Evolutionary conservation across 2,113 vertebrate species (phyloP), one percentile per base, ranked within the genome.

Genomic region (Gila orcuttii): DNA sequence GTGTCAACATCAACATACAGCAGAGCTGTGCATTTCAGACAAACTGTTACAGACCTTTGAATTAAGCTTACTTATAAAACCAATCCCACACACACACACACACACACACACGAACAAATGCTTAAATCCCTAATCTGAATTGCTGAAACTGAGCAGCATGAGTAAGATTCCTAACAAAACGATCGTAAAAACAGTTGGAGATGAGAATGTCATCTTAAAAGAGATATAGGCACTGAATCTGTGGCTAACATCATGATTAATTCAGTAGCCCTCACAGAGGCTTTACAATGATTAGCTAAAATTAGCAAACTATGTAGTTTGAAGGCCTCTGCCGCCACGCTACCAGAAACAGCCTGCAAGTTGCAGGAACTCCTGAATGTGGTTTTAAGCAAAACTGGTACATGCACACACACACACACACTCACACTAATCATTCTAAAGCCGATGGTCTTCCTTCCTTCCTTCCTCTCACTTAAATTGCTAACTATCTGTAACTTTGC

Each of bases 1-100:
- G 88, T 69, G 62, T 69, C 80, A 82, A 81, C n/a, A 64, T 45
- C 78, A 50, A 59, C n/a, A 64, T 47, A 50, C 64, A 82, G 28
- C 17, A 59, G 59, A 31, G 42, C 68, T 69, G 42, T 68, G 60
- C 79, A 82, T 62, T 52, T 82, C 6, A 31, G 23, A 69, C 79
- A 81, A 64, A n/a, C 39, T 3, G n/a, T 33, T 28, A 42, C n/a
- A 64, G 36, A 47, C 60, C 3, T 82, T 47, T 52, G 74, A 77
- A 50, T 9, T 19, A 77, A 64, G 7, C 78, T 45, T 28, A n/a
- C 71, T 23, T 52, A 23, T 68, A 69, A 69, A 82, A 88, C 69
- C 62, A 42, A 88, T 25, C 90, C 60, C 74, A 83, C 79, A 23
- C 55, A 21, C 52, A 39, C 39, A 3, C 47, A 13, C 47, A 50